Conservation (phyloP, 1,140 invertebrate species). For the Dinothrombium tinctorium region DNA sequence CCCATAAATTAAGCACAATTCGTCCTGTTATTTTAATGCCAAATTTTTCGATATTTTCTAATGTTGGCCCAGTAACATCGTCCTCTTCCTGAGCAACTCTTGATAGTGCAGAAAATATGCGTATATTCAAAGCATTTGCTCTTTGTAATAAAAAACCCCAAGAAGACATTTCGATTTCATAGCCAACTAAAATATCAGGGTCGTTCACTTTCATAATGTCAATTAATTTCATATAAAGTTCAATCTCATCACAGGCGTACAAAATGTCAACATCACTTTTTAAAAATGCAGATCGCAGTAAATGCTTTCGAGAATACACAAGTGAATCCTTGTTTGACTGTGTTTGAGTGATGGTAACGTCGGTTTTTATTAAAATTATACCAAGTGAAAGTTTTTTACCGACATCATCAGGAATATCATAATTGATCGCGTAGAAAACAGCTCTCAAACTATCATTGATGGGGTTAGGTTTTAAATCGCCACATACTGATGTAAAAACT, state of each 20-base stretch:
- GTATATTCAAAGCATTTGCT: conserved; percentile 39
- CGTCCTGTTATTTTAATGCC: no score
- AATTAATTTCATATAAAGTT: conserved; percentile 5
- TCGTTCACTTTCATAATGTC: conserved; percentile 25
- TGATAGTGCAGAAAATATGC: no score
- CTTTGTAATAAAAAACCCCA: conserved; percentile 84
- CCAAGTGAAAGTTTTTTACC: background rate
- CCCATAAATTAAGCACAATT: no score
- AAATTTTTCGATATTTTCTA: no score
- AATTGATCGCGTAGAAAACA: conserved; percentile 53
- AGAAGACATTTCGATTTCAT: conserved; percentile 73
- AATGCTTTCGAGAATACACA: background rate
- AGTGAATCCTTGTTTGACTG: background rate
- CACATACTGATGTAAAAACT: conserved; percentile 47
- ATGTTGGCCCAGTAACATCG: no score
- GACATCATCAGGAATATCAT: conserved; percentile 29
- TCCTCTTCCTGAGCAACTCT: no score
- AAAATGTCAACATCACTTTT: background rate
- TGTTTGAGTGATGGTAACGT: no score
- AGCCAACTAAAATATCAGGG: conserved; percentile 87
- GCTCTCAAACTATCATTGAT: conserved; percentile 49
- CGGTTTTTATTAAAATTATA: background rate
- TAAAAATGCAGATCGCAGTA: no score
- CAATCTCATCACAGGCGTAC: conserved; percentile 1
- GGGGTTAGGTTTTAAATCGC: conserved; percentile 55